Percentiles rank a stretch among this genome's conserved stretches.
Conservation (phyloP, 2,113 vertebrate genomes). For the Gasterosteus nipponicus region DNA sequence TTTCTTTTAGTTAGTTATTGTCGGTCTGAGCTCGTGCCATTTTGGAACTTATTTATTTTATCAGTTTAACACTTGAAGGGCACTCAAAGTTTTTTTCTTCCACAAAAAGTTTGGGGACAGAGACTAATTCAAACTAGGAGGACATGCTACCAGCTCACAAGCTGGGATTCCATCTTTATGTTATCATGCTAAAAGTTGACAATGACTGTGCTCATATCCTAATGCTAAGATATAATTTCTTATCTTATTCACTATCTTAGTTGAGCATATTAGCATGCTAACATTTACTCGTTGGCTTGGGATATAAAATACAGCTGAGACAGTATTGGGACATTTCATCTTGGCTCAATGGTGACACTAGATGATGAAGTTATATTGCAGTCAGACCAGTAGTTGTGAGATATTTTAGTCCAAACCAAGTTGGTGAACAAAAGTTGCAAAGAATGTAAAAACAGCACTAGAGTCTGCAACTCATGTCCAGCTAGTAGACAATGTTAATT, state of each 20-base stretch:
- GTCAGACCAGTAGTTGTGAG: not conserved
- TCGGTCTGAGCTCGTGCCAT: not conserved
- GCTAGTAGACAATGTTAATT: too few species aligned
- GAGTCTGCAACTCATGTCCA: not conserved
- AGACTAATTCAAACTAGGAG: not conserved
- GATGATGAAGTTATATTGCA: not conserved
- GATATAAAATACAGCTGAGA: not conserved
- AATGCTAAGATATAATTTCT: not conserved
- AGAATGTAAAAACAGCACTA: not conserved
- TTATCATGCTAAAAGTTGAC: not conserved
- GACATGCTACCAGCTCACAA: too few species aligned
- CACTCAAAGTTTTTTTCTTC: not conserved
- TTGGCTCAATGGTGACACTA: not conserved
- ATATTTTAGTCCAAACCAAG: slow-evolving; percentile 1
- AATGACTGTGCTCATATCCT: not conserved
- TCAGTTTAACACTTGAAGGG: not conserved
- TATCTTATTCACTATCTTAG: not conserved
- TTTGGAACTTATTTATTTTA: not conserved
- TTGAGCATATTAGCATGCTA: not conserved
- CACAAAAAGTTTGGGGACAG: not conserved
- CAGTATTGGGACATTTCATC: not conserved
- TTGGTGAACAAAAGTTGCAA: not conserved
- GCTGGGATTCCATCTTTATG: not conserved
- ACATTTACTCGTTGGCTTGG: not conserved
- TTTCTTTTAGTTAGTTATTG: not conserved